Percentiles rank a stretch among this genome's conserved stretches.
phyloP scores from a whole-genome alignment of 2,113 vertebrate species.

The Callaeas wilsoni region DNA sequence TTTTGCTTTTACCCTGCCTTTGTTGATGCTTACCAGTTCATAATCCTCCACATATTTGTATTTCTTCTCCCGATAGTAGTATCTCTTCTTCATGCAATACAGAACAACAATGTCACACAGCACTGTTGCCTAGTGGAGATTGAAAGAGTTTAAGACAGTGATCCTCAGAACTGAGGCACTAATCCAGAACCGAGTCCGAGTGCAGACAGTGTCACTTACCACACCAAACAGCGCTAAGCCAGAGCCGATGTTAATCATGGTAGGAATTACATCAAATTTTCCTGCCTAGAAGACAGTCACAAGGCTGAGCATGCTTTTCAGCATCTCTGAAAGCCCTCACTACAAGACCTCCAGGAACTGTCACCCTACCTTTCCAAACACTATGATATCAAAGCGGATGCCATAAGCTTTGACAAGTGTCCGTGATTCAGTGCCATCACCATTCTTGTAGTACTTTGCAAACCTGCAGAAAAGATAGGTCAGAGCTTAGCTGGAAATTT shows the following conservation, averaged over 20 bases:
- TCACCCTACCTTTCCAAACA: slow-evolving; percentile 82
- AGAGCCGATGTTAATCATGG: slow-evolving; percentile 86
- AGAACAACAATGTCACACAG: slow-evolving; percentile 82
- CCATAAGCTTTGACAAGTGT: slow-evolving; percentile 84
- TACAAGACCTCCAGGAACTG: neutral
- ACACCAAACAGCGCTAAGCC: slow-evolving; percentile 80
- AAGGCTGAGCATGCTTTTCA: neutral
- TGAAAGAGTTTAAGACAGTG: neutral
- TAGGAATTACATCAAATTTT: slow-evolving; percentile 84
- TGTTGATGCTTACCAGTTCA: slow-evolving; percentile 64
- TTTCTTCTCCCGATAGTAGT: slow-evolving; percentile 81
- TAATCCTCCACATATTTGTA: slow-evolving; percentile 78
- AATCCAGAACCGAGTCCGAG: neutral
- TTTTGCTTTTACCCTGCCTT: neutral
- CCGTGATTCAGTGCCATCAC: slow-evolving; percentile 66
- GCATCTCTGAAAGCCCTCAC: neutral
- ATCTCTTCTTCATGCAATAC: slow-evolving; percentile 76
- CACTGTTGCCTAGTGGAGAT: slow-evolving; percentile 71
- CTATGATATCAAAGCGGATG: slow-evolving; percentile 85
- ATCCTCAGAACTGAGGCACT: neutral
- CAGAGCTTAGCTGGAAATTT: neutral
- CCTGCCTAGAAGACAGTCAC: slow-evolving; percentile 76
- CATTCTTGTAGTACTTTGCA: slow-evolving; percentile 80
- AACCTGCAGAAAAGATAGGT: slow-evolving; percentile 70
- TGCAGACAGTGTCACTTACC: slow-evolving; percentile 65